phyloP scores from a whole-genome alignment of 1,140 invertebrate genomes.

The Meloidogyne chitwoodi region DNA sequence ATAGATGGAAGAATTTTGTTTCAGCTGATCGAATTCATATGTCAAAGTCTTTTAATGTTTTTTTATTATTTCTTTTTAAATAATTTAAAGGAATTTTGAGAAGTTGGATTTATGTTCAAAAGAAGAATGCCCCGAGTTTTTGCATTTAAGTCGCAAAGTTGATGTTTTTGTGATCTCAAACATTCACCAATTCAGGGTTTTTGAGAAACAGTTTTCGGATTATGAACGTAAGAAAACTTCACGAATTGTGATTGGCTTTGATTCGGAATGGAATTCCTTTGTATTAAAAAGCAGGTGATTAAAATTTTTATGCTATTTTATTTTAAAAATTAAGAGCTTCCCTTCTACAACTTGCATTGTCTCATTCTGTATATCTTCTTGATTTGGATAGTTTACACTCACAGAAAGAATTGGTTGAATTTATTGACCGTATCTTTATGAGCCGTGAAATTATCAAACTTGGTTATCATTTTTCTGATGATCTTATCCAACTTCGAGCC shows the following conservation, averaged over 20 bases:
- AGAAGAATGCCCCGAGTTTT: slow-evolving; percentile 8
- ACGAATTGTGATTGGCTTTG: slow-evolving; percentile 6
- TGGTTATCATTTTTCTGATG: slow-evolving; percentile 12
- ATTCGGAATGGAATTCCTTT: slow-evolving; percentile 18
- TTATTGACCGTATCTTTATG: slow-evolving; percentile 13
- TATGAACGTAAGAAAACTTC: slow-evolving; percentile 12
- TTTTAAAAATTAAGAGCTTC: neutral
- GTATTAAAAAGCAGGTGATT: slow-evolving; percentile 6
- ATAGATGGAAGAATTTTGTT: slow-evolving; percentile 18
- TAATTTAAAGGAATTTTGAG: slow-evolving; percentile 6
- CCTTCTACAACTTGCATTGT: slow-evolving; percentile 10
- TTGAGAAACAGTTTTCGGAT: slow-evolving; percentile 11
- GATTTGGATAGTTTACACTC: slow-evolving; percentile 1
- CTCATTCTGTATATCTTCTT: slow-evolving; percentile 11
- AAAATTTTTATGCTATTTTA: neutral
- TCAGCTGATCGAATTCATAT: slow-evolving; percentile 14
- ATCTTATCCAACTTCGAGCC: neutral
- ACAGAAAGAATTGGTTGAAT: neutral
- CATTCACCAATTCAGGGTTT: neutral
- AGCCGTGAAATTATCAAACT: slow-evolving; percentile 4
- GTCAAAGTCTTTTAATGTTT: neutral
- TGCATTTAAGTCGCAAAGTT: neutral
- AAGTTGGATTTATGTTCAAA: slow-evolving; percentile 8
- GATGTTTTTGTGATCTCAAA: slow-evolving; percentile 5
- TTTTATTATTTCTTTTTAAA: neutral